Evolutionary conservation across 2,797 vertebrate genomes (phyloP).

Genomic region (Tinamus major): DNA sequence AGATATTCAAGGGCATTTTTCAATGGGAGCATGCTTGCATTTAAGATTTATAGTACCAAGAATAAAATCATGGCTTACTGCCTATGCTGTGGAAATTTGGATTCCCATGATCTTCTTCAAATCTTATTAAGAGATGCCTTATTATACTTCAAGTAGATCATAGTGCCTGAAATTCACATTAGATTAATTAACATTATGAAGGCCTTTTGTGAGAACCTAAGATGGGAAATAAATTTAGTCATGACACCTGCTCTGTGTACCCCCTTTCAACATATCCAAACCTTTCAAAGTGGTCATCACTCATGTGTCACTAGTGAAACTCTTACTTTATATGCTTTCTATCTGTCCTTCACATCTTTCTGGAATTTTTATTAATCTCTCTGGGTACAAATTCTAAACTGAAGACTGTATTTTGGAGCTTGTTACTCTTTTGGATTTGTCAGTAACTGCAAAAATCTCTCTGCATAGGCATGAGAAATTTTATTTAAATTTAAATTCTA

Average conservation of each 20-base stretch:
- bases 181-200: conserved; percentile 36
- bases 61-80: conserved; percentile 14
- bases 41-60: conserved; percentile 12
- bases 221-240: conserved; percentile 32
- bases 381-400: background rate
- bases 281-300: conserved; percentile 27
- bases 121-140: conserved; percentile 9
- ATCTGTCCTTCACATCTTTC: conserved; percentile 1
- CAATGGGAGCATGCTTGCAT: background rate
- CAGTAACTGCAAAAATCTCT: background rate
- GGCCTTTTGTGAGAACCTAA: background rate
- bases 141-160: conserved; percentile 24
- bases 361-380: conserved; percentile 4
- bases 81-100: conserved; percentile 36
- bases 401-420: background rate
- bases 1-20: conserved; percentile 38
- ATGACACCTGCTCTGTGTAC: background rate
- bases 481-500: background rate
- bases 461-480: background rate
- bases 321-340: background rate
- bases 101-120: conserved; percentile 9
- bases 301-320: background rate
- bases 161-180: conserved; percentile 15
- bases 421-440: background rate
- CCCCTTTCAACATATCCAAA: conserved; percentile 26